These are phyloP conservation scores for Anoplius nigerrimus DNA, from an alignment of 2,888 invertebrate genomes.

Conservation along the genomic window DNA sequence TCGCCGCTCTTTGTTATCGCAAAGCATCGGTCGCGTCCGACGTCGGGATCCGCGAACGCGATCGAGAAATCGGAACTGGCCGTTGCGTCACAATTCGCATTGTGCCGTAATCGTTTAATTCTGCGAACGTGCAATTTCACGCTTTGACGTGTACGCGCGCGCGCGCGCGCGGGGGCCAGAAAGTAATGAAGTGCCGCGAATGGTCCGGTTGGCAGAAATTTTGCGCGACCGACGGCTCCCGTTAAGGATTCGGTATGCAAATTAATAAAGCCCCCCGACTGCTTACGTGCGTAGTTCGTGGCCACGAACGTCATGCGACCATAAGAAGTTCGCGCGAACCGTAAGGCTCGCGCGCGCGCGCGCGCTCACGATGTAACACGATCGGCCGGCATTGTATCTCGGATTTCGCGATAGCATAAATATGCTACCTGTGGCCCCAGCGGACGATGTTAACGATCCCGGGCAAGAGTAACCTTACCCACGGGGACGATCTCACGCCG, in stretches of 20 bases:
- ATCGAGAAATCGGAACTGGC: too few species aligned
- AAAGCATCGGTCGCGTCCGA: too few species aligned
- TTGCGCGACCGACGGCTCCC: slow-evolving; percentile 2
- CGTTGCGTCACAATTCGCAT: too few species aligned
- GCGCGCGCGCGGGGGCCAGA: too few species aligned
- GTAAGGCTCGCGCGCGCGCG: slow-evolving; percentile 38
- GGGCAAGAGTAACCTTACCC: slow-evolving; percentile 44
- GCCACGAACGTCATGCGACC: slow-evolving; percentile 41
- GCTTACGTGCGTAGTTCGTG: slow-evolving; percentile 22
- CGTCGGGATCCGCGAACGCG: too few species aligned
- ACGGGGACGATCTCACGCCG: background rate
- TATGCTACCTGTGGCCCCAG: slow-evolving; percentile 47
- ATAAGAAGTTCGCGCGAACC: slow-evolving; percentile 45
- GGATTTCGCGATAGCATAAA: slow-evolving; percentile 64
- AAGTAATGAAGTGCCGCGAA: too few species aligned
- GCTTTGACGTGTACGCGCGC: too few species aligned
- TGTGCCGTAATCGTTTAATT: too few species aligned
- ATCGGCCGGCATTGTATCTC: slow-evolving; percentile 61
- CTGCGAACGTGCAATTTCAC: too few species aligned
- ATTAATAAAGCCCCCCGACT: slow-evolving; percentile 32
- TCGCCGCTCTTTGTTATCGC: too few species aligned
- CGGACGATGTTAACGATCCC: slow-evolving; percentile 50
- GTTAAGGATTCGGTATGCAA: slow-evolving; percentile 17
- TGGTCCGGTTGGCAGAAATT: too few species aligned
- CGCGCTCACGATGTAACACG: slow-evolving; percentile 47